These are phyloP conservation scores for Plutella xylostella DNA, from an alignment of 2,888 invertebrate genomes.

Conservation along the genomic window DNA sequence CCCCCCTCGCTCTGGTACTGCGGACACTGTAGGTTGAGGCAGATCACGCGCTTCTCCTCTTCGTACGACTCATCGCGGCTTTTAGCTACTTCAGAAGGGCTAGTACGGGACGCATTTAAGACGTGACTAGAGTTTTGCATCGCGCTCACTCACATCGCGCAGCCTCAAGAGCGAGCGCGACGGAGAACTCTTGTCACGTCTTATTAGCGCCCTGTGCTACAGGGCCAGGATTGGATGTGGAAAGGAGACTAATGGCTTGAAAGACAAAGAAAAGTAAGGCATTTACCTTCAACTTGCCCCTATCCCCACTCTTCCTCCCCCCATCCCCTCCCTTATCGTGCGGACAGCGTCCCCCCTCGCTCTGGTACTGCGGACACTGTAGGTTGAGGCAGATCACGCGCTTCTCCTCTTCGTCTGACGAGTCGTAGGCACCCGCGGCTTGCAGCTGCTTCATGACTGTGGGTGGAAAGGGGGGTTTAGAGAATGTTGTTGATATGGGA, in stretches of 20 bases:
- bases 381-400: slow-evolving; percentile 50
- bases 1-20: slow-evolving; percentile 28
- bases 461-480: too few relatives aligned
- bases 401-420: slow-evolving; percentile 25
- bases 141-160: too few relatives aligned
- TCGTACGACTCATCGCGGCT: slow-evolving; percentile 25
- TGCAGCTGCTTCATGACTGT: slow-evolving; percentile 37
- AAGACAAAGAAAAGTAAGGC: too few relatives aligned
- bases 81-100: slow-evolving; percentile 41
- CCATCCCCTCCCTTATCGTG: slow-evolving; percentile 11
- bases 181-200: too few relatives aligned
- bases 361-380: slow-evolving; percentile 35
- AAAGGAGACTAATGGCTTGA: too few relatives aligned
- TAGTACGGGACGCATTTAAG: too few relatives aligned
- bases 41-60: slow-evolving; percentile 38
- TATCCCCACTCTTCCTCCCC: too few relatives aligned
- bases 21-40: slow-evolving; percentile 45
- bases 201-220: too few relatives aligned
- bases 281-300: slow-evolving; percentile 1
- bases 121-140: too few relatives aligned
- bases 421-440: slow-evolving; percentile 29
- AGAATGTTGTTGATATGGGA: too few relatives aligned
- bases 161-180: too few relatives aligned
- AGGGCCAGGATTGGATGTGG: too few relatives aligned
- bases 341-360: slow-evolving; percentile 24